A percentile compares a stretch with the other conserved stretches of the same genome.
These are phyloP conservation scores for Cygnus atratus DNA, from an alignment of 2,113 vertebrate species.

Conservation along the genomic window DNA sequence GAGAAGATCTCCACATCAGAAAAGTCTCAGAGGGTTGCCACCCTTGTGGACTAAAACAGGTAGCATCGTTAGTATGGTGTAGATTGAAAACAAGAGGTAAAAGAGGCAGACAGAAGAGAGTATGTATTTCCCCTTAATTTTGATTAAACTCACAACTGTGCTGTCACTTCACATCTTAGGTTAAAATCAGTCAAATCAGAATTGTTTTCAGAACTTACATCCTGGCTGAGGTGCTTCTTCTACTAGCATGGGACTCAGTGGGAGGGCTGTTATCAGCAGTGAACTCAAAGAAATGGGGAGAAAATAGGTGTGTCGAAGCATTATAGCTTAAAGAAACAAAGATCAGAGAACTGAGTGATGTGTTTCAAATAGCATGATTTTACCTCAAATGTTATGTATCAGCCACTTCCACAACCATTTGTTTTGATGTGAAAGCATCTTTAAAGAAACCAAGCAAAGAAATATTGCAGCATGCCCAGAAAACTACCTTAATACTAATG, in stretches of 20 bases:
- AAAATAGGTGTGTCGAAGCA: not conserved
- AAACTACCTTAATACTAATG: not conserved
- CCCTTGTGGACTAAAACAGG: not conserved
- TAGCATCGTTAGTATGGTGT: not conserved
- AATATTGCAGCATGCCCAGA: not conserved
- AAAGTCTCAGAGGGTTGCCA: not conserved
- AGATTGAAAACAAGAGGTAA: not conserved
- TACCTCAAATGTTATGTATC: not conserved
- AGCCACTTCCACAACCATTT: not conserved
- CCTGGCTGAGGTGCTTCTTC: not conserved
- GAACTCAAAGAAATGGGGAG: not conserved
- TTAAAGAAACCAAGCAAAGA: not conserved
- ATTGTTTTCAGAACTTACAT: not conserved
- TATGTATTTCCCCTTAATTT: not conserved
- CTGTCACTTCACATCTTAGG: not conserved
- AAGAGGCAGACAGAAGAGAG: not conserved
- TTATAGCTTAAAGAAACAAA: not conserved
- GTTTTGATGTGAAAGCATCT: not conserved
- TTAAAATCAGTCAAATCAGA: not conserved
- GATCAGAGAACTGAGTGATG: not conserved
- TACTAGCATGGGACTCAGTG: not conserved
- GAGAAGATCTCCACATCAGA: conserved; percentile 43
- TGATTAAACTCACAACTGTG: not conserved
- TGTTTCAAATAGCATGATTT: not conserved
- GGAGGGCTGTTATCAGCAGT: not conserved